phyloP scores from a whole-genome alignment of 2,888 invertebrate genomes.

The Oligia strigilis region DNA sequence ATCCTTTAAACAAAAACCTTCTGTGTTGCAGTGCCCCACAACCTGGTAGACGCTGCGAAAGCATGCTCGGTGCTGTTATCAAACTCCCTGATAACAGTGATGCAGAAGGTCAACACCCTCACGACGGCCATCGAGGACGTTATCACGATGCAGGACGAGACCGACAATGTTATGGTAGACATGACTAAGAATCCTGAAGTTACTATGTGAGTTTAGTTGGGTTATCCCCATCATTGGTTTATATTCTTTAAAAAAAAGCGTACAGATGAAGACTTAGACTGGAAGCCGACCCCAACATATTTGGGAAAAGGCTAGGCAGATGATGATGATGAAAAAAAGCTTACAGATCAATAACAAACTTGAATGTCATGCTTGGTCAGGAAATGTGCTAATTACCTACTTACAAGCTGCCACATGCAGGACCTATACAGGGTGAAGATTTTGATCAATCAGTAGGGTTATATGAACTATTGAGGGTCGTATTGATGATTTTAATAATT shows the following conservation, averaged over 20 bases:
- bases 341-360: background rate
- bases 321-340: background rate
- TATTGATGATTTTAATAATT: too few relatives aligned
- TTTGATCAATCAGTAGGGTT: too few relatives aligned
- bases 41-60: slow-evolving; percentile 86
- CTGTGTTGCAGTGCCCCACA: slow-evolving; percentile 80
- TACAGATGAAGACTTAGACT: background rate
- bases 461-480: too few relatives aligned
- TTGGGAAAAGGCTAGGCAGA: too few relatives aligned
- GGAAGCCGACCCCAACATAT: too few relatives aligned
- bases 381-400: background rate
- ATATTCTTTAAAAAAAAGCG: background rate
- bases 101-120: slow-evolving; percentile 89
- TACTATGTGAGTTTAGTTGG: slow-evolving; percentile 71
- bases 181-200: slow-evolving; percentile 63
- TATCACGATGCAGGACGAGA: slow-evolving; percentile 79
- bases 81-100: slow-evolving; percentile 84
- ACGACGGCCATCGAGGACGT: slow-evolving; percentile 90
- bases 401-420: background rate
- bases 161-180: slow-evolving; percentile 77
- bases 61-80: slow-evolving; percentile 85
- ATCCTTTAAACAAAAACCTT: background rate
- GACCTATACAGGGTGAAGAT: too few relatives aligned
- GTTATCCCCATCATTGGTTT: background rate
- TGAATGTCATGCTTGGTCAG: background rate